A percentile compares a stretch with the other conserved stretches of the same genome.
These are phyloP conservation scores for Nestor notabilis DNA, from an alignment of 2,113 vertebrate species.

Conservation along the genomic window DNA sequence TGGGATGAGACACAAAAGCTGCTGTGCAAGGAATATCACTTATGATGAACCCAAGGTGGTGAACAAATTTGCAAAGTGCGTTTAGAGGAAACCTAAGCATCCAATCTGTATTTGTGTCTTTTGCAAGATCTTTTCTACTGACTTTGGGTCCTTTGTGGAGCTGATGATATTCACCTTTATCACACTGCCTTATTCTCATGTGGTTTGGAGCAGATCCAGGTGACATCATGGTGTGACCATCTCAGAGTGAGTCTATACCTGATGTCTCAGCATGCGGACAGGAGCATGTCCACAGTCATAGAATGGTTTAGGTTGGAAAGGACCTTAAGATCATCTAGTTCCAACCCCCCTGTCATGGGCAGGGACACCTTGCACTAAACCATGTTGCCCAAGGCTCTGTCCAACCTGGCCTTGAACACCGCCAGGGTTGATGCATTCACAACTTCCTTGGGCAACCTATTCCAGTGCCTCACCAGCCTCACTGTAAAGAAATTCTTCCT, in stretches of 20 bases:
- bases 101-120: not conserved
- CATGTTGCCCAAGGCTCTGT: too few species aligned
- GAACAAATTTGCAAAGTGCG: not conserved
- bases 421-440: too few species aligned
- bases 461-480: too few species aligned
- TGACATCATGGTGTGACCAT: not conserved
- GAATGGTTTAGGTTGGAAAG: too few species aligned
- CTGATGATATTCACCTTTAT: not conserved
- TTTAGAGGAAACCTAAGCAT: not conserved
- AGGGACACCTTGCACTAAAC: too few species aligned
- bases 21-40: not conserved
- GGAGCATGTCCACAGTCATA: not conserved
- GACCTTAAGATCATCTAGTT: too few species aligned
- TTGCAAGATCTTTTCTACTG: not conserved
- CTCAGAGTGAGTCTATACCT: not conserved
- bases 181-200: not conserved
- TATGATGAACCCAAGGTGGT: not conserved
- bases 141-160: not conserved
- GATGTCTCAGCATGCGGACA: not conserved
- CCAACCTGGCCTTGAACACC: too few species aligned
- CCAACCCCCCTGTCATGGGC: too few species aligned
- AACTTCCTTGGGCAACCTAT: too few species aligned
- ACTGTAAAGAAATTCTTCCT: too few species aligned
- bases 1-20: not conserved
- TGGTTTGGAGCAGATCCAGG: not conserved